A percentile compares a stretch with the other conserved stretches of the same genome.
Conservation (phyloP, 2,888 invertebrate species). For the Crossocerus cetratus region DNA sequence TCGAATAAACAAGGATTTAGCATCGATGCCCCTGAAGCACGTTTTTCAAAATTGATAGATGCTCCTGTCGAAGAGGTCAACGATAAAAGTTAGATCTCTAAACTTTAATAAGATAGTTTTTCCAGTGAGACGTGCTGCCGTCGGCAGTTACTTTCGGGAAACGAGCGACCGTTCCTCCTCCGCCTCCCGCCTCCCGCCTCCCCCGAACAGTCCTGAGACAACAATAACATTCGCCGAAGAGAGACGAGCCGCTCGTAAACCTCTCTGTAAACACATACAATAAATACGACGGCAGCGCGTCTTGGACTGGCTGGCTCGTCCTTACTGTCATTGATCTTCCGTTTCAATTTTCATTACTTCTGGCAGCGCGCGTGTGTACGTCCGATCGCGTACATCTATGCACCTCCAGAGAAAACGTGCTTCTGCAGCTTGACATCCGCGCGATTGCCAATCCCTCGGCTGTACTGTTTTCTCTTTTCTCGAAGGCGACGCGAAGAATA, state of each 20-base stretch:
- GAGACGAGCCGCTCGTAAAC: neutral
- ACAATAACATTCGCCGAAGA: neutral
- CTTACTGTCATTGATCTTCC: slow-evolving; percentile 15
- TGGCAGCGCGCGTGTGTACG: slow-evolving; percentile 15
- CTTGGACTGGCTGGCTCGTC: neutral
- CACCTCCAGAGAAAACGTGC: neutral
- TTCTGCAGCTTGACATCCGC: neutral
- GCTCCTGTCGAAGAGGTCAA: no score
- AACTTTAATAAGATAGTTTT: neutral
- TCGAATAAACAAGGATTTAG: no score
- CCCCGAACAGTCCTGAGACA: neutral
- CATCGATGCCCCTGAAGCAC: no score
- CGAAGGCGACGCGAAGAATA: no score
- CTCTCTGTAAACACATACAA: slow-evolving; percentile 31
- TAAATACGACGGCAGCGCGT: slow-evolving; percentile 42
- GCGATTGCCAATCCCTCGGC: neutral
- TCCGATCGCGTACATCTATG: neutral
- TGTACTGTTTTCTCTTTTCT: neutral
- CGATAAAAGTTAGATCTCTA: neutral
- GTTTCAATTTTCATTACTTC: slow-evolving; percentile 55
- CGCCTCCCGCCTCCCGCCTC: neutral
- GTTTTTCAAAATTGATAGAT: no score
- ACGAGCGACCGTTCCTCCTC: neutral
- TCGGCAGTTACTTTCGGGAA: neutral
- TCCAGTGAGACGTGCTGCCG: neutral